These are phyloP conservation scores for Sebastes glaucus DNA, from an alignment of 2,797 vertebrate species.

Conservation along the genomic window DNA sequence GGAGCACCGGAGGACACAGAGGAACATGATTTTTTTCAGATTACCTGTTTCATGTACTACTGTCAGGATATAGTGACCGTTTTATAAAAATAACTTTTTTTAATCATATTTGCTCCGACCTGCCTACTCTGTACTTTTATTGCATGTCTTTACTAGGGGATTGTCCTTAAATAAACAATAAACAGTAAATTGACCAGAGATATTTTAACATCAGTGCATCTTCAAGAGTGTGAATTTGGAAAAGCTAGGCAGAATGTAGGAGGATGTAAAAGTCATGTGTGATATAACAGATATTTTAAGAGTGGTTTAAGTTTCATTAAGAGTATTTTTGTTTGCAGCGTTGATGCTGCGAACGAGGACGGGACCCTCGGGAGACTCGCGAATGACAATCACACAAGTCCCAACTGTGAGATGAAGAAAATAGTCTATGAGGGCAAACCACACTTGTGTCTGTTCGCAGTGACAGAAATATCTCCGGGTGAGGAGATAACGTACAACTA, in stretches of 20 bases:
- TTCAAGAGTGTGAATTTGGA: neutral
- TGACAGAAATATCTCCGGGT: slow-evolving; percentile 37
- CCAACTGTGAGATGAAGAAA: slow-evolving; percentile 59
- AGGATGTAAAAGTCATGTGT: neutral
- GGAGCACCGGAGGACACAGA: too few species aligned
- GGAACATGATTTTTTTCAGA: too few species aligned
- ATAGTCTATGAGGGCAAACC: slow-evolving; percentile 25
- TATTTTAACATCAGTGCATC: too few species aligned
- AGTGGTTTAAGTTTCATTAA: neutral
- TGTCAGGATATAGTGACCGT: too few species aligned
- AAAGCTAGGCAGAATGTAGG: too few species aligned
- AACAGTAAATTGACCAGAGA: too few species aligned
- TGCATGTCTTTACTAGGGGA: too few species aligned
- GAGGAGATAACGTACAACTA: slow-evolving; percentile 59
- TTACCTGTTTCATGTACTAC: too few species aligned
- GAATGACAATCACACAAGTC: slow-evolving; percentile 51
- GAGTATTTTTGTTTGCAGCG: slow-evolving; percentile 7
- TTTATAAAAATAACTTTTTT: too few species aligned
- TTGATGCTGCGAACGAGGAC: slow-evolving; percentile 44
- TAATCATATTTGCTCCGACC: too few species aligned
- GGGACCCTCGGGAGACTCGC: slow-evolving; percentile 52
- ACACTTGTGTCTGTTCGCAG: slow-evolving; percentile 58
- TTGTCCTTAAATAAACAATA: too few species aligned
- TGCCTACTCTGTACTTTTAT: too few species aligned
- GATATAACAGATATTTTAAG: neutral